A percentile compares a stretch with the other conserved stretches of the same genome.
Conservation (phyloP, 2,888 invertebrate genomes). For the Hermodice carunculata region DNA sequence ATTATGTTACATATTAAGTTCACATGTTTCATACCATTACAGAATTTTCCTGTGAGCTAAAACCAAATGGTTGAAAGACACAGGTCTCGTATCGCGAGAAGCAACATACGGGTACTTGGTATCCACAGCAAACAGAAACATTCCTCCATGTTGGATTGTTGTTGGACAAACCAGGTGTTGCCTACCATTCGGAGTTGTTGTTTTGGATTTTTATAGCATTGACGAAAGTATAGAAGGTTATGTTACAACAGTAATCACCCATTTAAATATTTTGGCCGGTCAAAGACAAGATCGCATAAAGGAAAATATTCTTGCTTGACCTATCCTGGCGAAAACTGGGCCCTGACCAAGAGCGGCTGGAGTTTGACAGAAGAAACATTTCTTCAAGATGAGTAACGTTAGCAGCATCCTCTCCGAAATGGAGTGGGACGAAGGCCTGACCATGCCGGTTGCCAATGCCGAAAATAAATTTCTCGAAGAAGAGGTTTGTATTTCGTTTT, state of each 20-base stretch:
- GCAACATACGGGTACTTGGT: background rate
- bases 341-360: background rate
- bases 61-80: background rate
- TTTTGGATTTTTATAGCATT: too few relatives aligned
- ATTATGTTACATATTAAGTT: too few relatives aligned
- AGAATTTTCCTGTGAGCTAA: background rate
- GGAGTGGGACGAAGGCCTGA: conserved; percentile 69
- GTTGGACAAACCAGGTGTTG: too few relatives aligned
- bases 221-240: too few relatives aligned
- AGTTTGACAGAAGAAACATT: background rate
- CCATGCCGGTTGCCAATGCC: conserved; percentile 69
- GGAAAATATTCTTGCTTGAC: too few relatives aligned
- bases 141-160: too few relatives aligned
- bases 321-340: background rate
- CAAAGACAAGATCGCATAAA: too few relatives aligned
- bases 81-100: background rate
- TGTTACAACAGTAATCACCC: too few relatives aligned
- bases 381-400: conserved; percentile 24
- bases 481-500: conserved; percentile 49
- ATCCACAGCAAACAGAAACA: conserved; percentile 9
- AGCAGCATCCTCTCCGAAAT: conserved; percentile 63
- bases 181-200: too few relatives aligned
- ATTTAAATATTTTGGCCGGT: too few relatives aligned
- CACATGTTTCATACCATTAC: too few relatives aligned
- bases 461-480: conserved; percentile 67